Evolutionary conservation across 37 sponge, comb jelly and placozoan genomes (phyloP).

Genomic region (Halisarca cf. caerulea): DNA sequence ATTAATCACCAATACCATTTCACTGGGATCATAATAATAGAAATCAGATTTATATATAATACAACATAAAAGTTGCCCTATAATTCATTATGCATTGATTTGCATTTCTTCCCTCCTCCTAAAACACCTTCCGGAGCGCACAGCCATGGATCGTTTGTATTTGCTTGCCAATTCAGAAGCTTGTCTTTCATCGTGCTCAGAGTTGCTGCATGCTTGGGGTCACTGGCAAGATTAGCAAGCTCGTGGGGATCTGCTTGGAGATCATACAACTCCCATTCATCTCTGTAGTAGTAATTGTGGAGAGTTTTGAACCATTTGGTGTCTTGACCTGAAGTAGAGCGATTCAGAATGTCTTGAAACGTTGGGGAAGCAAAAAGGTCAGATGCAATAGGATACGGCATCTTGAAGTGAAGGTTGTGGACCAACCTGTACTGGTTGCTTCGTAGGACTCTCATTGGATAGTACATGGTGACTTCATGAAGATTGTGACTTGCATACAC

Average conservation of each 20-base stretch:
- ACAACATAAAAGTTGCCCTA: no score
- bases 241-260: constrained; percentile 54
- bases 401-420: constrained; percentile 69
- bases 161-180: constrained; percentile 51
- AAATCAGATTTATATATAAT: no score
- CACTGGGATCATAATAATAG: no score
- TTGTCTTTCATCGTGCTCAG: constrained; percentile 38
- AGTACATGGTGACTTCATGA: constrained; percentile 80
- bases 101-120: constrained; percentile 34
- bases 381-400: constrained; percentile 78
- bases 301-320: constrained; percentile 79
- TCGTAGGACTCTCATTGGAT: constrained; percentile 75
- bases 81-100: constrained; percentile 61
- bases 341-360: constrained; percentile 69
- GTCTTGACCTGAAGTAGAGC: constrained; percentile 21
- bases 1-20: no score
- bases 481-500: constrained; percentile 75
- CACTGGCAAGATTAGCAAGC: constrained; percentile 53
- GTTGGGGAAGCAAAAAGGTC: constrained; percentile 64
- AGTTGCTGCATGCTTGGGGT: constrained; percentile 9
- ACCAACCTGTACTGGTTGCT: constrained; percentile 49
- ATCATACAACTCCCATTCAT: constrained; percentile 77
- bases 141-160: constrained; percentile 79
- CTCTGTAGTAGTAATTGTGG: constrained; percentile 69
- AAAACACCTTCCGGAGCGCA: constrained; percentile 54